These are phyloP conservation scores for Tetranychus piercei DNA, from an alignment of 2,888 invertebrate species.

Conservation along the genomic window DNA sequence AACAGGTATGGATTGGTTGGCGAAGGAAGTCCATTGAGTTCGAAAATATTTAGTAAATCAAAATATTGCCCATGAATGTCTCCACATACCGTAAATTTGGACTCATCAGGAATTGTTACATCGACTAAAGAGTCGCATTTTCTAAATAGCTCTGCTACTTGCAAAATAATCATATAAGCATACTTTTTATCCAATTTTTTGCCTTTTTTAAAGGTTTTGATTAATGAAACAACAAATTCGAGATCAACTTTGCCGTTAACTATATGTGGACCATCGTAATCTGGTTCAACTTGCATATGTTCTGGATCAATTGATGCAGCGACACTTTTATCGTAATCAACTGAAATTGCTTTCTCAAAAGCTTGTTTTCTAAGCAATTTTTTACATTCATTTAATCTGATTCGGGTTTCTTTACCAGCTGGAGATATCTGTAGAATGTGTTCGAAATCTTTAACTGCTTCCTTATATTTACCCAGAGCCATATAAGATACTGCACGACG, in stretches of 20 bases:
- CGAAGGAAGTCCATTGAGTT: conserved; percentile 87
- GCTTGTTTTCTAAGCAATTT: conserved; percentile 86
- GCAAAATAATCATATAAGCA: conserved; percentile 89
- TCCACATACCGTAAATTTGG: conserved; percentile 93
- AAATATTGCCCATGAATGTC: conserved; percentile 98
- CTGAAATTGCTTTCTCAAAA: conserved; percentile 89
- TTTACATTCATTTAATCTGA: conserved; percentile 77
- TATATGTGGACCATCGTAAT: conserved; percentile 74
- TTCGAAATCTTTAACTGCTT: conserved; percentile 90
- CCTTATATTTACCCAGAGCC: conserved; percentile 91
- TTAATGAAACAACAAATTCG: conserved; percentile 68
- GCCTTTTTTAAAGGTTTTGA: conserved; percentile 73
- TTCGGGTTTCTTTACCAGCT: conserved; percentile 77
- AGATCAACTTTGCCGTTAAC: conserved; percentile 48
- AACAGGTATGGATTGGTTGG: conserved; percentile 76
- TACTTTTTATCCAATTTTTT: conserved; percentile 86
- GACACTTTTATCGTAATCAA: conserved; percentile 67
- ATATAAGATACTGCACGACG: conserved; percentile 87
- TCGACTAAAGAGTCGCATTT: conserved; percentile 72
- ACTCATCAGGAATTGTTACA: conserved; percentile 60
- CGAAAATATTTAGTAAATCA: conserved; percentile 91
- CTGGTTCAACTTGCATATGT: conserved; percentile 81
- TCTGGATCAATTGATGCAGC: conserved; percentile 75
- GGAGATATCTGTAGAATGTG: conserved; percentile 79
- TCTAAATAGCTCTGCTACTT: conserved; percentile 64